Base-by-base conservation (phyloP, 2,113 vertebrate genomes). In the Tapirus terrestris region DNA sequence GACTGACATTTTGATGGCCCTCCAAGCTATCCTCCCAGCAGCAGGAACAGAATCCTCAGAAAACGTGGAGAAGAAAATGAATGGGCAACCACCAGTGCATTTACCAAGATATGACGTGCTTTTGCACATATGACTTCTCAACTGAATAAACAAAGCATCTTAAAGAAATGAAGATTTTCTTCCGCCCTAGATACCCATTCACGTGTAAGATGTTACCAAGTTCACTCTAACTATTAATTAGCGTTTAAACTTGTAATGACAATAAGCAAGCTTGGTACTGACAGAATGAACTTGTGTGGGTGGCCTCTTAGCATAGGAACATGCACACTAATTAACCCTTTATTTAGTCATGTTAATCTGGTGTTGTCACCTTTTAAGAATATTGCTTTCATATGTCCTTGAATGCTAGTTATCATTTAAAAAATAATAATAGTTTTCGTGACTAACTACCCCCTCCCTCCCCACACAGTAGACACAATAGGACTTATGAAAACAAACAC, bases 121-220 rank as follows among this genome's bases (percentile, higher is more conserved):
- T 76, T 89, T 96, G 53, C 0, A 2, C 8, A 23, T n/a, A 21
- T 81, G 63, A 92, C 72, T 87, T 94, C 89, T 31, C 0, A 0
- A 77, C 48, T 79, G 29, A 16, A 65, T 95, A 97, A 84, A 98
- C 79, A 93, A 90, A 33, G 89, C 81, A 91, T 92, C 79, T 97
- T 97, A 31, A n/a, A 73, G 77, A 98, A 99, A 86, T 98, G 97
- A 96, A 96, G 98, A 97, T 97, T 98, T 98, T 90, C 98, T 97
- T 94, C 89, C 99, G 98, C 98, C 99, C 99, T 98, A 98, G 98
- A 99, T 99, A 98, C 63, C 96, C 98, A 98, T 96, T 98, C 98
- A 85, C 96, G 97, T 99, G 98, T 99, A 99, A 99, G 99, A 98
- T 98, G 97, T 98, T 98, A 98, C 98, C 95, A 98, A 97, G 96